These are phyloP conservation scores for Rhinophrynus dorsalis DNA, from an alignment of 2,797 vertebrate species.

Conservation along the genomic window DNA sequence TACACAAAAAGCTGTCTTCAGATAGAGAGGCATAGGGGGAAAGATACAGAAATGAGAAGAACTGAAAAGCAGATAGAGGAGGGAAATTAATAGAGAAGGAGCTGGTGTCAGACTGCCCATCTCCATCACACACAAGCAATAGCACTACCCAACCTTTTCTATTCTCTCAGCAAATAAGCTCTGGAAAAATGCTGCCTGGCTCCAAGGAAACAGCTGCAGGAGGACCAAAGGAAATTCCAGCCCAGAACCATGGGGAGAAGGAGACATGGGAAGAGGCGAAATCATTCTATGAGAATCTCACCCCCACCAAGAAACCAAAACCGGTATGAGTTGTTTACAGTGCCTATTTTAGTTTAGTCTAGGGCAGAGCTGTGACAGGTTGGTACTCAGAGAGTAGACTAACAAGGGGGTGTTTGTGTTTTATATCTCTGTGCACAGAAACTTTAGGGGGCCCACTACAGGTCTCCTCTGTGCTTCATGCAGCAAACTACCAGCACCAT, in stretches of 20 bases:
- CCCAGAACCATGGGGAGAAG: slow-evolving; percentile 40
- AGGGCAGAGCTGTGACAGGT: neutral
- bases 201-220: neutral
- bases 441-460: too few species aligned
- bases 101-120: neutral
- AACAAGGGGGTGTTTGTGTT: neutral
- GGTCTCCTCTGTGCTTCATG: too few species aligned
- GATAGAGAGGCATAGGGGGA: too few species aligned
- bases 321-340: slow-evolving; percentile 79
- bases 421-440: too few species aligned
- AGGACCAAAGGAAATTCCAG: slow-evolving; percentile 19
- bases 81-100: slow-evolving; percentile 18
- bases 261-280: slow-evolving; percentile 65
- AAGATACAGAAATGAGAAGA: slow-evolving; percentile 22
- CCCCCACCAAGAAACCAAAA: slow-evolving; percentile 81
- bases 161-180: neutral
- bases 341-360: too few species aligned
- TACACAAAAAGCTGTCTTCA: too few species aligned
- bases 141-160: neutral
- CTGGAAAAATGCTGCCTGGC: slow-evolving; percentile 37
- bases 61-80: neutral
- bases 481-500: neutral
- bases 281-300: slow-evolving; percentile 68
- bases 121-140: slow-evolving; percentile 26
- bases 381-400: neutral